phyloP scores from a whole-genome alignment of 2,113 vertebrate species.

The Hippocampus zosterae region DNA sequence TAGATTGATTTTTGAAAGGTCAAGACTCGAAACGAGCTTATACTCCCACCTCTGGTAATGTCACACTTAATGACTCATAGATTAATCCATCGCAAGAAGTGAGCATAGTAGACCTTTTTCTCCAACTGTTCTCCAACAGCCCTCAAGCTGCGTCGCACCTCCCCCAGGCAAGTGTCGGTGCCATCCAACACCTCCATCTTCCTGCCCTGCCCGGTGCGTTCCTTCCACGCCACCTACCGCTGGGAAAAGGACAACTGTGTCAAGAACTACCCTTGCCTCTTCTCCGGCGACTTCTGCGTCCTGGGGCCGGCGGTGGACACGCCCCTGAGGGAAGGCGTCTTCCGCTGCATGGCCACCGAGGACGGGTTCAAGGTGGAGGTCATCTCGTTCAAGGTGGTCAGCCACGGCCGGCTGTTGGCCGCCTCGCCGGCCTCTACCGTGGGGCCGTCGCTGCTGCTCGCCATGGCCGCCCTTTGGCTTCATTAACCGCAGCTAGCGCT shows the following conservation, averaged over 20 bases:
- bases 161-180: slow-evolving; percentile 68
- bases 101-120: neutral
- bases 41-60: neutral
- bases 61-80: neutral
- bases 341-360: slow-evolving; percentile 76
- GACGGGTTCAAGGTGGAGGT: slow-evolving; percentile 76
- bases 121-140: slow-evolving; percentile 39
- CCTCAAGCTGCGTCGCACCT: slow-evolving; percentile 61
- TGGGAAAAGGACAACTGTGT: slow-evolving; percentile 77
- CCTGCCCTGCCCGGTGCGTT: slow-evolving; percentile 75
- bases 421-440: slow-evolving; percentile 62
- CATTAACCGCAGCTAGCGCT: slow-evolving; percentile 67
- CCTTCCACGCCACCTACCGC: slow-evolving; percentile 76
- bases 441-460: slow-evolving; percentile 64
- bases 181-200: slow-evolving; percentile 70
- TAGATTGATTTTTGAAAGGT: neutral
- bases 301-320: slow-evolving; percentile 64
- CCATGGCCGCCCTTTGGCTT: slow-evolving; percentile 65
- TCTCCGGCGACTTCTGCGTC: slow-evolving; percentile 75
- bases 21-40: neutral
- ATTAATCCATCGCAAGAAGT: neutral
- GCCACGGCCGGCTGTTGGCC: slow-evolving; percentile 53
- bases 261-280: slow-evolving; percentile 71
- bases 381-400: slow-evolving; percentile 72
- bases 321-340: slow-evolving; percentile 73